Evolutionary conservation across 2,797 vertebrate species (phyloP), one percentile per base, ranked within the genome.

Genomic region (Amblyopsis hoosieri): DNA sequence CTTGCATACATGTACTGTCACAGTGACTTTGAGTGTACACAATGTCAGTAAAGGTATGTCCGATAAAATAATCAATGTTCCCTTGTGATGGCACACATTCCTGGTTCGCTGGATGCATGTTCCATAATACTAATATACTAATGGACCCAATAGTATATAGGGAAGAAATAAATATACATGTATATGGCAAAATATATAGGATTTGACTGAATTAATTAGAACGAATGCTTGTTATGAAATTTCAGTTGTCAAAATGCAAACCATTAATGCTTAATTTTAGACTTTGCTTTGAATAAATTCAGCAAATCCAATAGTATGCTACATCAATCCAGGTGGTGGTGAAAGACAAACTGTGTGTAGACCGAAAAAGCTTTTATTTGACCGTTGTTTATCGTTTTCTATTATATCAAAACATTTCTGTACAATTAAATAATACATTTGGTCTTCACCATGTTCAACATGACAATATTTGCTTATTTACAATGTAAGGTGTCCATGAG

Each of bases 61-160:
- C 79, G 54, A 84, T 68, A 72, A 67, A 75, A 78, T 62, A 69
- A 66, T 54, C 71, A 75, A 72, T 83, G 75, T 87, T 77, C 74
- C 83, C 73, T 86, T 83, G 81, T 79, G 89, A 87, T 62, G 75
- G 75, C 66, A 73, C 78, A 87, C 83, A 86, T 80, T 86, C 86
- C 79, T 82, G 81, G 84, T 74, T 81, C 69, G 69, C 69, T 86
- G 84, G 84, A 80, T 76, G 83, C 82, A 80, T 89, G 77, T 85
- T 82, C 81, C 80, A 82, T 66, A 81, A 23, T 23, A 23, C 3
- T 3, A 89, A 80, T 92, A 81, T 91, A 89, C 90, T 91, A 81
- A 87, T 87, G 88, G 53, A 23, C 23, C 23, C 0, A 23, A 23
- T 23, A 23, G 23, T 23, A 23, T 23, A 23, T 23, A 69, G 76